phyloP scores from a whole-genome alignment of 2,797 vertebrate genomes.

The Hyperoplus lanceolatus region DNA sequence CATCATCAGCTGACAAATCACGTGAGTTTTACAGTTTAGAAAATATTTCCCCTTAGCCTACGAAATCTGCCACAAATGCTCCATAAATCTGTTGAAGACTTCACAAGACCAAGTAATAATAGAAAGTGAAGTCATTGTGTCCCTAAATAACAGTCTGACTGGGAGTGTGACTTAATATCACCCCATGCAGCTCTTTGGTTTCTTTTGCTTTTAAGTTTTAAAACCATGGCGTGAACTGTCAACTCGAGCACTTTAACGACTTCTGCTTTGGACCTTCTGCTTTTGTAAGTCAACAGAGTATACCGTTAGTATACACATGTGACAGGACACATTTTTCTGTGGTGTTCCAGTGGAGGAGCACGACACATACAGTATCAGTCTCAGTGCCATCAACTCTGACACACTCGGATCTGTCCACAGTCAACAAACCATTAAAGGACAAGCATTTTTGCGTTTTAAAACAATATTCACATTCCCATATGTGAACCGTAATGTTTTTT shows the following conservation, averaged over 20 bases:
- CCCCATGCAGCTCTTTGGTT: background rate
- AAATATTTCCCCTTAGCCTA: background rate
- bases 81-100: background rate
- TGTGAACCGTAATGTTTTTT: too few relatives aligned
- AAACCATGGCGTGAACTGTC: too few relatives aligned
- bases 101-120: background rate
- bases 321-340: background rate
- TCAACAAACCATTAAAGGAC: background rate
- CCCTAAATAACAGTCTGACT: background rate
- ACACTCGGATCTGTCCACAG: background rate
- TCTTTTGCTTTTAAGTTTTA: background rate
- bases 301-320: background rate
- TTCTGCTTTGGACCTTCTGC: conserved; percentile 12
- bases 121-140: background rate
- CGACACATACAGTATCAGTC: background rate
- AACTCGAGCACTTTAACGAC: too few relatives aligned
- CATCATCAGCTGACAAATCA: background rate
- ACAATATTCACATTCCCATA: background rate
- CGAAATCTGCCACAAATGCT: background rate
- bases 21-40: background rate
- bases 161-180: too few relatives aligned
- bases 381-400: background rate
- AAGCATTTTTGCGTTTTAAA: background rate
- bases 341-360: background rate
- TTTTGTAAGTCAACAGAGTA: background rate